Evolutionary conservation across 2,888 invertebrate species (phyloP), one percentile per base, ranked within the genome.

Genomic region (Patella caerulea): DNA sequence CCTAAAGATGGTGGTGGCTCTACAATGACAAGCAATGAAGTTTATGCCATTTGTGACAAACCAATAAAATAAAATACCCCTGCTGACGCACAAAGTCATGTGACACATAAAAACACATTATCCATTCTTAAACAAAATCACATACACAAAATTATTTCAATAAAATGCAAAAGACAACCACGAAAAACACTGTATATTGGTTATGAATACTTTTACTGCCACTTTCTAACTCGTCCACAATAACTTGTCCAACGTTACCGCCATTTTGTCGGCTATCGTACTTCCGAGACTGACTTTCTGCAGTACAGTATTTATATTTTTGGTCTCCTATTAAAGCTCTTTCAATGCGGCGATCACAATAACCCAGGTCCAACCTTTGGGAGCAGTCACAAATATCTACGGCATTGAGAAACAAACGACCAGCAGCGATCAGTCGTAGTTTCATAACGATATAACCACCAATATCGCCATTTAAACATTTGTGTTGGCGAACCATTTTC

Each of bases 381-480:
- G 78, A 78, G 56, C 83, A 81, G 17, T 81, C 80, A 65, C 83
- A 83, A 3, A 78, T 80, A 69, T 80, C 72, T 59, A 80, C 55
- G 5, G 80, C 79, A 45, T 75, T 74, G 2, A 80, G 71, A 59
- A 83, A 74, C 29, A 29, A 14, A 3, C 55, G 65, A 2, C 75
- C 79, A 14, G 73, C 17, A 17, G n/a, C 56, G 12, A 19, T 73
- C 24, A 2, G 59, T 29, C 71, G 73, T 19, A 80, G 71, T 70
- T 80, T 80, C n/a, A 34, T 45, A 34, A 80, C 69, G 45, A 78
- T 65, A 74, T 80, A 80, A 73, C 73, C 76, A 1, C 78, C 78
- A 17, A 80, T 72, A 70, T 80, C 78, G 2, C 77, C 79, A n/a
- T n/a, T 29, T 52, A 80, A 73, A 53, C 80, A 80, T n/a, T 78